Evolutionary conservation across 2,113 vertebrate species (phyloP), one percentile per base, ranked within the genome.

Genomic region (Phainopepla nitens): DNA sequence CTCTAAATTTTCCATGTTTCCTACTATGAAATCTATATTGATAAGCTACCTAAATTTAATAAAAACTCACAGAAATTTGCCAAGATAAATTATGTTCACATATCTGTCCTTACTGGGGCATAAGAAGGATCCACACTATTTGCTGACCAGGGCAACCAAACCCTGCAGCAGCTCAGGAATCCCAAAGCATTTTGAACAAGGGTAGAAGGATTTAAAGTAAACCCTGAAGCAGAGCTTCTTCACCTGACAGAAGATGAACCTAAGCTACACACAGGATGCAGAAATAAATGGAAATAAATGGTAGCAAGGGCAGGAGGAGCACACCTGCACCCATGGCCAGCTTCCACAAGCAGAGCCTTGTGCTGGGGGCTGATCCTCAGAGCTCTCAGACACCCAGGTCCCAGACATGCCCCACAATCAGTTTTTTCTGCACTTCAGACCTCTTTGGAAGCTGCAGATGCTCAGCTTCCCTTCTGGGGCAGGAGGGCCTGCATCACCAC

Each of bases 331-430:
- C 39, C 36, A 23, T 2, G 25, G 28, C 39, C 44, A 79, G 28
- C 17, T 76, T 22, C 35, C 44, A 47, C 0, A 23, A 28, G 22
- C 25, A 45, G 18, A 3, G 25, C 14, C 31, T 9, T 0, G 9
- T 4, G 5, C 28, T 64, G 57, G 7, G 5, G 35, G 31, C 39
- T 82, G 36, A 58, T 3, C 42, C 75, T 11, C 2, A 0, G 13
- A 33, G 15, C 2, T 50, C 69, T 33, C 69, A 22, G 11, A 9
- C 20, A 44, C 3, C 9, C 27, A 33, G 54, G 29, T 4, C 29
- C 21, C 29, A 31, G 28, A 19, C 13, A 0, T 1, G 10, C 8
- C 3, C 1, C 24, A 21, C 4, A 0, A 22, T 2, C 12, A 14
- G 3, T 51, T 39, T 21, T 33, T 10, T 27, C 7, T 15, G n/a